phyloP scores from a whole-genome alignment of 2,888 invertebrate species.

The Drosophila nr. perissopoda region DNA sequence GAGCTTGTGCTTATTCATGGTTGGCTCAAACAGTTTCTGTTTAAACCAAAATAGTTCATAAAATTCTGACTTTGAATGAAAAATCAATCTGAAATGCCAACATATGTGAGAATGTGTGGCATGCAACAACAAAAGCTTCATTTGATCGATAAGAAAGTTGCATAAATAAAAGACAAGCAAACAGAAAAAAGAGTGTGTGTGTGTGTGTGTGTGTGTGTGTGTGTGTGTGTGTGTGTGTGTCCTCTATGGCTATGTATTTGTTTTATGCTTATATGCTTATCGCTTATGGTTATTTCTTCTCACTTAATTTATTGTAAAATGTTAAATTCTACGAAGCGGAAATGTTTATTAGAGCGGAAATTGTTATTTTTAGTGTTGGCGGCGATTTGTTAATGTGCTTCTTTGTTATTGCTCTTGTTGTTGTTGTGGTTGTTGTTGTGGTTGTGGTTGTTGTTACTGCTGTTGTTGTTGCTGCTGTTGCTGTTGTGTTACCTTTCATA shows the following conservation, averaged over 20 bases:
- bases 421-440: constrained; percentile 4
- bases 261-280: constrained; percentile 51
- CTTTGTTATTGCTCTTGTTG: constrained; percentile 12
- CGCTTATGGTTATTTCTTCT: constrained; percentile 74
- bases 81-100: constrained; percentile 22
- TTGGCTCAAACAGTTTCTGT: background rate
- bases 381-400: constrained; percentile 48
- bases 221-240: constrained; percentile 12
- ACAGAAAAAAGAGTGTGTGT: constrained; percentile 23
- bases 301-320: constrained; percentile 82
- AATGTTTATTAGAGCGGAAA: constrained; percentile 82
- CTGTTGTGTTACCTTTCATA: constrained; percentile 14
- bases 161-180: constrained; percentile 31
- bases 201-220: no score
- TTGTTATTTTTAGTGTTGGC: constrained; percentile 78
- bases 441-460: constrained; percentile 5
- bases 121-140: constrained; percentile 9
- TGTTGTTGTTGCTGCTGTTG: constrained; percentile 2
- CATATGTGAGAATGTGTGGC: background rate
- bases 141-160: constrained; percentile 51
- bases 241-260: constrained; percentile 28
- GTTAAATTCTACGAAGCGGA: constrained; percentile 81
- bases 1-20: background rate
- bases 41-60: background rate
- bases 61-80: background rate